Conservation (phyloP, 2,113 vertebrate genomes). For the Arizona elegans region DNA sequence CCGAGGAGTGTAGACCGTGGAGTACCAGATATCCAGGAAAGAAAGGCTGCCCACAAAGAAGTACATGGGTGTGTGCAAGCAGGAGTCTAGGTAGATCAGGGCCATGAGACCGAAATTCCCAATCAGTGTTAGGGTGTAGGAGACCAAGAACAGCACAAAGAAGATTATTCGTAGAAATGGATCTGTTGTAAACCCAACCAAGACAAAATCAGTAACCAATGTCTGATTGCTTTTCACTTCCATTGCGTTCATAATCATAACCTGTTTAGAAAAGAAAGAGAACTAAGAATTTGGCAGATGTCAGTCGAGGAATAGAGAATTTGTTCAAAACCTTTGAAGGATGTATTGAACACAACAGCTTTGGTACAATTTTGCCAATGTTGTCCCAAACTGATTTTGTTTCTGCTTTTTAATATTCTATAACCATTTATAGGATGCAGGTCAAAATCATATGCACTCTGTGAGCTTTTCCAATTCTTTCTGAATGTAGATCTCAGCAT, state of each 20-base stretch:
- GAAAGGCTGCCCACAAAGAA: slow-evolving; percentile 57
- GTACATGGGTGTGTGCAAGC: slow-evolving; percentile 51
- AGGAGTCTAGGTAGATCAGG: slow-evolving; percentile 42
- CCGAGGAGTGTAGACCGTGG: slow-evolving; percentile 43
- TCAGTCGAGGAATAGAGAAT: neutral
- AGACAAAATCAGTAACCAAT: slow-evolving; percentile 29
- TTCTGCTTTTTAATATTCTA: neutral
- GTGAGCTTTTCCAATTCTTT: neutral
- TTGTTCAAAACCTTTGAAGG: neutral
- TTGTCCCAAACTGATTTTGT: neutral
- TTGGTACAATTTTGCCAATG: neutral
- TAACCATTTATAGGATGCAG: neutral
- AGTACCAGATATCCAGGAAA: slow-evolving; percentile 53
- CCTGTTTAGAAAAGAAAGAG: neutral
- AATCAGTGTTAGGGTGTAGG: slow-evolving; percentile 36
- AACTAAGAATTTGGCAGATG: neutral
- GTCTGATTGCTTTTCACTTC: neutral
- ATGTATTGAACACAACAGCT: neutral
- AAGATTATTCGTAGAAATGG: slow-evolving; percentile 1
- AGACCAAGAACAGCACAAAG: slow-evolving; percentile 48
- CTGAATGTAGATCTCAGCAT: neutral
- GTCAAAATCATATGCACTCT: neutral
- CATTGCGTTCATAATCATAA: neutral
- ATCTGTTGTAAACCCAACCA: slow-evolving; percentile 43
- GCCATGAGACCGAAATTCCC: slow-evolving; percentile 46